A percentile compares a stretch with the other conserved stretches of the same genome.
These are phyloP conservation scores for Diglossa cyanea DNA, from an alignment of 2,797 vertebrate species.

Conservation along the genomic window DNA sequence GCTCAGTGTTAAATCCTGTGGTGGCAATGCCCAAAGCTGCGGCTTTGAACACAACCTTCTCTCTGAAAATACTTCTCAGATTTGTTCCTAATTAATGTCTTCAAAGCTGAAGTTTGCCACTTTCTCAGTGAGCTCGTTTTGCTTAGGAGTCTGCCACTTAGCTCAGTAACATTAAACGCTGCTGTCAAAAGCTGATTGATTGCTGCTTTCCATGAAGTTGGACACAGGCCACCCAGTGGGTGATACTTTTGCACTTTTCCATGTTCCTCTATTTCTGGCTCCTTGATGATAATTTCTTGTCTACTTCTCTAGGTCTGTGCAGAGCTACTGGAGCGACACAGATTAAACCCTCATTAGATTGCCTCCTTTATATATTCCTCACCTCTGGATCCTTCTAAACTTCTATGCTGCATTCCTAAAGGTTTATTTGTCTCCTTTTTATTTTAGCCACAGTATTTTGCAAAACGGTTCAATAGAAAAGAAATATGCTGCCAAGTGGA, in stretches of 20 bases:
- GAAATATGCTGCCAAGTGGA: background rate
- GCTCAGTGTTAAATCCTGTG: background rate
- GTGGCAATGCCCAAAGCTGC: background rate
- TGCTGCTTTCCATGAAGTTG: background rate
- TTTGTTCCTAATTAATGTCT: background rate
- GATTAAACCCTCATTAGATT: background rate
- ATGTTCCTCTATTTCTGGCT: background rate
- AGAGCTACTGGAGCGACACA: background rate
- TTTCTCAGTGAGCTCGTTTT: background rate
- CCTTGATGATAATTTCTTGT: background rate
- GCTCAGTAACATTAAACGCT: background rate
- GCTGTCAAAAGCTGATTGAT: background rate
- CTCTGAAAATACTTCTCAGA: background rate
- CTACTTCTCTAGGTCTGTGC: background rate
- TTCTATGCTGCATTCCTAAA: background rate
- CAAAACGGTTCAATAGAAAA: background rate
- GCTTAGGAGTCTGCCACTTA: background rate
- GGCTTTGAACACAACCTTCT: background rate
- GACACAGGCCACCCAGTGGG: background rate
- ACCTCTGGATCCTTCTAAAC: background rate
- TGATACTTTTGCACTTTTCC: background rate
- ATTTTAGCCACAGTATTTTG: background rate
- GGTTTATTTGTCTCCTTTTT: background rate
- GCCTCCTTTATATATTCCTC: background rate
- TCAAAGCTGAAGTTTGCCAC: background rate